Evolutionary conservation across 2,888 invertebrate species (phyloP).

Genomic region (Neoscelio sp.): DNA sequence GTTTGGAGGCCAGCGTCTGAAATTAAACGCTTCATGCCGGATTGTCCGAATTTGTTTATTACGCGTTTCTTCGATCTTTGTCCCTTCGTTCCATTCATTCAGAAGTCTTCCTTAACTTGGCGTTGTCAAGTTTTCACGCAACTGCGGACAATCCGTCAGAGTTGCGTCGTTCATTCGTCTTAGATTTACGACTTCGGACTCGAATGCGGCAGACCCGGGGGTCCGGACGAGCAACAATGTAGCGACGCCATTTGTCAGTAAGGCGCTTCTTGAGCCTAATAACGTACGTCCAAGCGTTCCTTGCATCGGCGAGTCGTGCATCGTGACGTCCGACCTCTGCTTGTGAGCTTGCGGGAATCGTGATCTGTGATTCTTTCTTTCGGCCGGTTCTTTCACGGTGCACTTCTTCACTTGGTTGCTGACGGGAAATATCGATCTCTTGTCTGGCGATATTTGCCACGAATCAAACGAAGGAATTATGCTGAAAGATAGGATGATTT

Average conservation of each 20-base stretch:
- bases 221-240: conserved; percentile 79
- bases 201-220: conserved; percentile 73
- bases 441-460: conserved; percentile 1
- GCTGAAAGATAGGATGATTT: too few relatives aligned
- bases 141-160: conserved; percentile 62
- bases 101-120: neutral
- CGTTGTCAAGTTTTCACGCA: conserved; percentile 60
- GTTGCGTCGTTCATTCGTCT: conserved; percentile 63
- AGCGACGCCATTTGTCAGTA: conserved; percentile 82
- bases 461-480: neutral
- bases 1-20: too few relatives aligned
- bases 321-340: conserved; percentile 76
- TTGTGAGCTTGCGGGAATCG: conserved; percentile 75
- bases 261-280: conserved; percentile 82
- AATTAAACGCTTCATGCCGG: neutral
- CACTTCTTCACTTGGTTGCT: too few relatives aligned
- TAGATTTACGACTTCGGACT: conserved; percentile 79
- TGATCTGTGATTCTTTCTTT: conserved; percentile 70
- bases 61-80: conserved; percentile 69
- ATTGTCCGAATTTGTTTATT: conserved; percentile 17
- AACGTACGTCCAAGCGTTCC: conserved; percentile 66
- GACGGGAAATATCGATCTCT: conserved; percentile 2
- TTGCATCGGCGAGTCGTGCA: conserved; percentile 71
- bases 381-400: conserved; percentile 23
- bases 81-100: conserved; percentile 36